These are phyloP conservation scores for Eupithecia vulgata DNA, from an alignment of 2,888 invertebrate genomes.

Conservation along the genomic window DNA sequence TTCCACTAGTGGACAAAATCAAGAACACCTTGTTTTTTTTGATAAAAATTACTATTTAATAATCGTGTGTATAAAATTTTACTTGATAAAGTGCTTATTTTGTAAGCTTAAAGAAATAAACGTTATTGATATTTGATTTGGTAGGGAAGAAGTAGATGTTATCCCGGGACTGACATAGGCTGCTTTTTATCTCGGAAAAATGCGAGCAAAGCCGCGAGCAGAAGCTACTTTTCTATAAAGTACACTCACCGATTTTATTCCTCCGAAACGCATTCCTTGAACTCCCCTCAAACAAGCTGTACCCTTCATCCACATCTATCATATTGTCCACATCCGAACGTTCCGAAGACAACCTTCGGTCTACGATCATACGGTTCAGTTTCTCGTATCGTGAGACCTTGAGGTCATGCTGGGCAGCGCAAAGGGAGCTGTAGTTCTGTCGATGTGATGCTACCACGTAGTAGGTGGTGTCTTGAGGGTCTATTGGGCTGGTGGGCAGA, in stretches of 20 bases:
- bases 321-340: constrained; percentile 63
- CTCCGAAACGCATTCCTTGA: constrained; percentile 65
- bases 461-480: constrained; percentile 75
- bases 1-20: no score
- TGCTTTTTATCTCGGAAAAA: no score
- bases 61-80: no score
- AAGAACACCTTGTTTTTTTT: no score
- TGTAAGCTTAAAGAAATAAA: no score
- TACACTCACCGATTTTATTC: constrained; percentile 71
- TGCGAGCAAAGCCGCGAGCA: no score
- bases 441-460: constrained; percentile 75
- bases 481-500: constrained; percentile 70
- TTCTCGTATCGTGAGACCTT: constrained; percentile 60
- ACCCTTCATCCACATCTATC: constrained; percentile 62
- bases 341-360: constrained; percentile 39
- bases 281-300: constrained; percentile 64
- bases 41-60: no score
- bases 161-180: no score
- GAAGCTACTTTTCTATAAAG: not conserved
- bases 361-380: constrained; percentile 51
- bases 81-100: no score
- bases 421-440: constrained; percentile 75
- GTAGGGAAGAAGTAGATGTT: no score
- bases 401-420: constrained; percentile 72
- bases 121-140: no score